Evolutionary conservation across 2,797 vertebrate species (phyloP).

Genomic region (Bufotes viridis): DNA sequence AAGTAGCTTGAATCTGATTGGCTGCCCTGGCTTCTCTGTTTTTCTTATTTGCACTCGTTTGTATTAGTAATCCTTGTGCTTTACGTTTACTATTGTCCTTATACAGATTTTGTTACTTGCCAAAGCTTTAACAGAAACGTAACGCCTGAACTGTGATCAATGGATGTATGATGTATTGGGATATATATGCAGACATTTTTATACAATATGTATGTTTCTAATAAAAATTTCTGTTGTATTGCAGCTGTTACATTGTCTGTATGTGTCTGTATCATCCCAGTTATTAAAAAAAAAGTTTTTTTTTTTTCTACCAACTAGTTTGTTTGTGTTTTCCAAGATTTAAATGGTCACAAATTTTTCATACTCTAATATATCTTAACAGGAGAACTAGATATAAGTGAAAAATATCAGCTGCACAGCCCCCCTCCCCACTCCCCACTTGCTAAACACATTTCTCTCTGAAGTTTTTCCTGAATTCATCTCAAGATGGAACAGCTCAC

Average conservation of each 20-base stretch:
- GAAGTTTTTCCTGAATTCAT: too few relatives aligned
- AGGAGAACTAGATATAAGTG: too few relatives aligned
- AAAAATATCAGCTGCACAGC: too few relatives aligned
- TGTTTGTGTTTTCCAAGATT: not conserved
- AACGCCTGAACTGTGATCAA: slow-evolving; percentile 16
- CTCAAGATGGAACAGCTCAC: too few relatives aligned
- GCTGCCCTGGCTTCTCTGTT: too few relatives aligned
- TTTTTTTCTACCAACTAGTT: not conserved
- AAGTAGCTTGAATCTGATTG: too few relatives aligned
- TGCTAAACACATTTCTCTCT: too few relatives aligned
- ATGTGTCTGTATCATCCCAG: not conserved
- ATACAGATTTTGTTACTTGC: slow-evolving; percentile 4
- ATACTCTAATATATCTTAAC: too few relatives aligned
- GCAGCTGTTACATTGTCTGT: not conserved
- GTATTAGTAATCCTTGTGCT: not conserved
- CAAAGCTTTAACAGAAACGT: slow-evolving; percentile 31
- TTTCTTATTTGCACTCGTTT: not conserved
- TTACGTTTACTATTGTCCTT: not conserved
- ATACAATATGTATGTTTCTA: slow-evolving; percentile 47
- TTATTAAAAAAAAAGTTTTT: not conserved
- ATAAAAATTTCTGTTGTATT: slow-evolving; percentile 35
- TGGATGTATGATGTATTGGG: slow-evolving; percentile 2
- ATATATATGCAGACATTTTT: slow-evolving; percentile 47
- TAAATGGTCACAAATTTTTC: too few relatives aligned
- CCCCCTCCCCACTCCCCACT: too few relatives aligned